phyloP scores from a whole-genome alignment of 2,888 invertebrate genomes.

The Aelia acuminata region DNA sequence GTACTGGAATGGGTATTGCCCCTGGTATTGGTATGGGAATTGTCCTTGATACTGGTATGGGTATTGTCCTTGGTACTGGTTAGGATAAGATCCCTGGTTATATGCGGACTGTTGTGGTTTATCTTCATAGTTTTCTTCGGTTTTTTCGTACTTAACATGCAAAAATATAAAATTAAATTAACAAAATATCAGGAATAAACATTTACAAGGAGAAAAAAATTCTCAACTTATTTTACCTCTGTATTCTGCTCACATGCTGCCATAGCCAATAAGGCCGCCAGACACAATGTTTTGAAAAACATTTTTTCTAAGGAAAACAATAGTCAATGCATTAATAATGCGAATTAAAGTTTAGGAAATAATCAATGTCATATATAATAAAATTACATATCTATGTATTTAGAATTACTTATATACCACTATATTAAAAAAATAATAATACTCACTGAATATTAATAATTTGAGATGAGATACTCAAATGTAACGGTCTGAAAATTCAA shows the following conservation, averaged over 20 bases:
- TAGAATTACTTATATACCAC: too few species aligned
- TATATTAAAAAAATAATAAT: too few species aligned
- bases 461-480: conserved; percentile 5
- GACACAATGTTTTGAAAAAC: conserved; percentile 19
- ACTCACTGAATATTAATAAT: neutral
- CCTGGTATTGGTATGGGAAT: neutral
- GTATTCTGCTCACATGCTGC: neutral
- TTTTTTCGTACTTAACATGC: neutral
- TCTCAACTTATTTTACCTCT: neutral
- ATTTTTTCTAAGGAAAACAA: neutral
- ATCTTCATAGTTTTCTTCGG: neutral
- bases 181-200: too few species aligned
- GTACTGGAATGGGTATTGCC: conserved; percentile 21
- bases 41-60: neutral
- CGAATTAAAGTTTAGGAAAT: neutral
- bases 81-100: neutral
- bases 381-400: too few species aligned
- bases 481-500: neutral
- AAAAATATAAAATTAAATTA: neutral
- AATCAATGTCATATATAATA: neutral
- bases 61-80: neutral
- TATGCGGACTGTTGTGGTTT: neutral
- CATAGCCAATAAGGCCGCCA: neutral
- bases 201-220: neutral
- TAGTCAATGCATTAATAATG: too few species aligned